These are phyloP conservation scores for Brachyistius frenatus DNA, from an alignment of 2,113 vertebrate genomes.

Conservation along the genomic window DNA sequence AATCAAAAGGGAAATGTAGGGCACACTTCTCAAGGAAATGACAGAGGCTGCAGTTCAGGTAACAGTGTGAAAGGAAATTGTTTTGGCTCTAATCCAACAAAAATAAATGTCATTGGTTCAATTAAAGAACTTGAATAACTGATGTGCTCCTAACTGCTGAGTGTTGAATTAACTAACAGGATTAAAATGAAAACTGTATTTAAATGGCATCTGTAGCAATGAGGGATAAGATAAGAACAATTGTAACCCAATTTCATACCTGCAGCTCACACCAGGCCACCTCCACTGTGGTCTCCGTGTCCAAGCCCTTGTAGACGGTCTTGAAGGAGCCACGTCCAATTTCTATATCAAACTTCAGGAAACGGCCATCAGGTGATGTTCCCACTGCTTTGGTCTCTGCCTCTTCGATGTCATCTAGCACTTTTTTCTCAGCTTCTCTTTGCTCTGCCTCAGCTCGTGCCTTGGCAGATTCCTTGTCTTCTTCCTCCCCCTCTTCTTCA, in stretches of 20 bases:
- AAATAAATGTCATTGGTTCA: background rate
- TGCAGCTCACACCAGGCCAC: slow-evolving; percentile 99
- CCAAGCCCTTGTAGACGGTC: slow-evolving; percentile 97
- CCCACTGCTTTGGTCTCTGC: slow-evolving; percentile 97
- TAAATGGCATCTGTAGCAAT: background rate
- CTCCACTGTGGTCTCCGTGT: slow-evolving; percentile 98
- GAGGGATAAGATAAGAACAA: background rate
- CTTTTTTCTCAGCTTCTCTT: slow-evolving; percentile 86
- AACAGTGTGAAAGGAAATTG: slow-evolving; percentile 34
- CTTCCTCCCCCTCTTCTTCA: slow-evolving; percentile 74
- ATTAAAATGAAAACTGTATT: background rate
- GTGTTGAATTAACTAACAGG: background rate
- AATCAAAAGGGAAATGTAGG: slow-evolving; percentile 47
- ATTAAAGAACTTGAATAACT: background rate
- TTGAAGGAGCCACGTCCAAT: slow-evolving; percentile 98
- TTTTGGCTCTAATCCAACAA: slow-evolving; percentile 8
- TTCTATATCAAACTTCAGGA: slow-evolving; percentile 98
- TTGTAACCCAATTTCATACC: slow-evolving; percentile 82
- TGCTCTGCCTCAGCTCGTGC: slow-evolving; percentile 85
- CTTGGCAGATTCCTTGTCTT: slow-evolving; percentile 79
- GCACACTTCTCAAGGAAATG: slow-evolving; percentile 31
- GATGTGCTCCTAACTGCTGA: background rate
- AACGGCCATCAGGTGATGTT: slow-evolving; percentile 94
- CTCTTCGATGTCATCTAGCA: slow-evolving; percentile 93
- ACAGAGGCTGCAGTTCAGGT: slow-evolving; percentile 35